Base-by-base conservation (phyloP, 2,888 invertebrate species). In the Byasa hedistus region DNA sequence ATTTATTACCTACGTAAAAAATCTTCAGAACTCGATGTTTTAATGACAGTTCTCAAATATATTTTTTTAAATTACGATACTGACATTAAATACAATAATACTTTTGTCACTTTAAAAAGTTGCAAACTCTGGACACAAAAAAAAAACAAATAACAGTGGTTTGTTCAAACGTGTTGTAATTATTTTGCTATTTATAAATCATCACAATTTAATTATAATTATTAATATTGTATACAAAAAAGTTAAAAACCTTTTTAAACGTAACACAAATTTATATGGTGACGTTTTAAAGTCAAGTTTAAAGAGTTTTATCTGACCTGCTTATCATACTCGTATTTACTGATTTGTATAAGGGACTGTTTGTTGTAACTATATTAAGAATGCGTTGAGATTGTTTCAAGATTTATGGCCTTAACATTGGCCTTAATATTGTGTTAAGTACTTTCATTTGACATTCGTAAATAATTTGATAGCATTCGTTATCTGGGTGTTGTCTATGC, bases 381-480 rank as follows among this genome's bases (percentile, higher is more conserved):
- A 56, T 57, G 22, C 27, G 32, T 32, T 32, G 27, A 61, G 61
- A 66, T 66, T 57, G 60, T 60, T 56, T 60, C 21, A 52, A 52
- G 52, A 66, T 61, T 66, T 66, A 66, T 66, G 21, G 57, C 57
- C 57, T 61, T 57, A 66, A 57, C 61, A 66, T 66, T 66, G 66
- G 57, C 61, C 66, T 61, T 61, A 66, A 61, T 66, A 66, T 61
- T 57, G 39, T 21, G 57, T 61, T 54, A 57, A 61, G 66, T 24
- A 57, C 61, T 57, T 60, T 61, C 66, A 60, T 66, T 61, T 66
- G 66, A 57, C 61, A 66, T 65, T 65, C 48, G 39, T 22, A 54
- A 61, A 61, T 55, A 22, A 64, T 55, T 54, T 23, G 23, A 44
- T 56, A 62, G 56, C 58, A 8, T 23, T 56, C 15, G 19, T 48